Conservation (phyloP, 30 jellyfish, hydroid and myxozoan genomes). For the Mastigias papua region DNA sequence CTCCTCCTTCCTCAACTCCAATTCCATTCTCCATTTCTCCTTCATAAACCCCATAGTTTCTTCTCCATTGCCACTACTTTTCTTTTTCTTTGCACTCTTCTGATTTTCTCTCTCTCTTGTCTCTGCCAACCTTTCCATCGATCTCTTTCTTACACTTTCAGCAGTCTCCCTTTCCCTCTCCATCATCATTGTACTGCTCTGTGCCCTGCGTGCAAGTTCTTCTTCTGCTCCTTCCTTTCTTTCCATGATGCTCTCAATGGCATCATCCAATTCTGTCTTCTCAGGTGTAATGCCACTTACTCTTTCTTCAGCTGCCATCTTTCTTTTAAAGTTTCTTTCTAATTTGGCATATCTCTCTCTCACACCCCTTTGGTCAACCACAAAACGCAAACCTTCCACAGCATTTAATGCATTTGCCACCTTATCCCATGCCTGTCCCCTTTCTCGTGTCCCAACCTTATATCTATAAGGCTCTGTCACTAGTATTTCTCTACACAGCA, state of each 20-base stretch:
- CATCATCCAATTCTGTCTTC: constrained; percentile 26
- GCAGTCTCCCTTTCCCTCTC: constrained; percentile 32
- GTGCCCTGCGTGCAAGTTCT: not conserved
- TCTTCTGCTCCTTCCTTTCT: constrained; percentile 9
- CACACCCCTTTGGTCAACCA: not conserved
- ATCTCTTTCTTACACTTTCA: constrained; percentile 35
- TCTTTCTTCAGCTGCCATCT: constrained; percentile 24
- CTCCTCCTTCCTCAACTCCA: constrained; percentile 4
- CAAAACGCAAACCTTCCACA: not conserved
- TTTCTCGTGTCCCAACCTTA: no score
- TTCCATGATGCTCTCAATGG: constrained; percentile 29
- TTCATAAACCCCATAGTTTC: constrained; percentile 45
- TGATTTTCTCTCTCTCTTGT: constrained; percentile 4
- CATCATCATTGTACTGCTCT: not conserved
- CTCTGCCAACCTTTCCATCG: constrained; percentile 38
- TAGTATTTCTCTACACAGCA: not conserved
- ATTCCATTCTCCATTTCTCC: constrained; percentile 28
- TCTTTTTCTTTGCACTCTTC: constrained; percentile 11
- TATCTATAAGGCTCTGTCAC: no score
- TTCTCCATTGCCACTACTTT: constrained; percentile 1
- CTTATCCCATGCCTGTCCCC: not conserved
- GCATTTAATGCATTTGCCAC: not conserved
- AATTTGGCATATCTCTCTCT: not conserved
- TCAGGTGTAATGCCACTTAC: constrained; percentile 50
- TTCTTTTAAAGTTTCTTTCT: not conserved